These are phyloP conservation scores for Poecilia latipinna DNA, from an alignment of 2,113 vertebrate genomes.

Conservation along the genomic window DNA sequence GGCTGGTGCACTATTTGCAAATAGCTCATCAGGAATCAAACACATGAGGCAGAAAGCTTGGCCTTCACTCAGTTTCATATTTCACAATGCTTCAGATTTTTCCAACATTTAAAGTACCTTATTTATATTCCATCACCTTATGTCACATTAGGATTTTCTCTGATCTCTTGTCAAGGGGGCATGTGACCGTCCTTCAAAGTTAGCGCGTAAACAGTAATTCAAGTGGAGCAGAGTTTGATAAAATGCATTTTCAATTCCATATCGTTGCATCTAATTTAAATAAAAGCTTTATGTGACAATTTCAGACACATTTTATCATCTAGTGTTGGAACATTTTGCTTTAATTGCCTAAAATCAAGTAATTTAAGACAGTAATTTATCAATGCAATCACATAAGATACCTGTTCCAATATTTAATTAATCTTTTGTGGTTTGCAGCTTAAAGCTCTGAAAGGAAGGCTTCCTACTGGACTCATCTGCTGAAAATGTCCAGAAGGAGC, in stretches of 20 bases:
- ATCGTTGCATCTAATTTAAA: not conserved
- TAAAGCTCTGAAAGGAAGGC: not conserved
- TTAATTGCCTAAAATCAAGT: not conserved
- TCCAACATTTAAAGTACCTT: not conserved
- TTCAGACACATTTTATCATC: not conserved
- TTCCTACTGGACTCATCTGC: slow-evolving; percentile 6
- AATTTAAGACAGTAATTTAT: no score
- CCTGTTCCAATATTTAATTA: not conserved
- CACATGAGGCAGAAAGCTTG: slow-evolving; percentile 12
- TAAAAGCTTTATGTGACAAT: not conserved
- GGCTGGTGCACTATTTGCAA: slow-evolving; percentile 31
- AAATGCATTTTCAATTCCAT: not conserved
- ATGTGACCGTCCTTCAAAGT: slow-evolving; percentile 2
- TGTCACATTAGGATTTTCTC: not conserved
- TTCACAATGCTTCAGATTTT: slow-evolving; percentile 9
- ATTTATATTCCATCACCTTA: slow-evolving; percentile 10
- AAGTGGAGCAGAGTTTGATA: not conserved
- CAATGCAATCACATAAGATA: no score
- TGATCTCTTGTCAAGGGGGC: not conserved
- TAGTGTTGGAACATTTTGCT: not conserved
- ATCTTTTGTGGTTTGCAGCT: slow-evolving; percentile 5
- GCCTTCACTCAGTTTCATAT: not conserved
- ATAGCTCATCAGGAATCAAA: slow-evolving; percentile 56
- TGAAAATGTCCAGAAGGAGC: slow-evolving; percentile 17
- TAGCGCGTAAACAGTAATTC: not conserved